Evolutionary conservation across 2,888 invertebrate genomes (phyloP).

Genomic region (Spisula subtruncata): DNA sequence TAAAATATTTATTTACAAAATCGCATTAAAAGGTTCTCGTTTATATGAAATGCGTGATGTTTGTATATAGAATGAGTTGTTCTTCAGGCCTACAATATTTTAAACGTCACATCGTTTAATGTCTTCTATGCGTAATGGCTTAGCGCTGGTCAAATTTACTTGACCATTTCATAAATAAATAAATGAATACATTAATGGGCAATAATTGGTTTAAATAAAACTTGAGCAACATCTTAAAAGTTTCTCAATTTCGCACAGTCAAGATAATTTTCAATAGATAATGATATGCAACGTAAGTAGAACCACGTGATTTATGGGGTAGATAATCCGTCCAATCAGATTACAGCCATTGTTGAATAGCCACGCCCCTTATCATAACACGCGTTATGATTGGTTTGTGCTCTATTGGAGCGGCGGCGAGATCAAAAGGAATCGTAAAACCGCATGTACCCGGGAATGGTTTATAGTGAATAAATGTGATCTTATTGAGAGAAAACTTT

Average conservation of each 20-base stretch:
- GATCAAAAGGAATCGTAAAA: slow-evolving; percentile 77
- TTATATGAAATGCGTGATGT: too few species aligned
- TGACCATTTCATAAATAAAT: too few species aligned
- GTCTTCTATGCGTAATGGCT: too few species aligned
- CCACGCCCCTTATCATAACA: slow-evolving; percentile 66
- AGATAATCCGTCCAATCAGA: slow-evolving; percentile 70
- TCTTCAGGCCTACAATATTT: too few species aligned
- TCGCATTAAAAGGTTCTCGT: too few species aligned
- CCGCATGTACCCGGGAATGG: slow-evolving; percentile 78
- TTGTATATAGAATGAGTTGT: too few species aligned
- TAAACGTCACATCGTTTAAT: too few species aligned
- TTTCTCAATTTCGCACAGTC: neutral
- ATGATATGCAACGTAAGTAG: neutral
- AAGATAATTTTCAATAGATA: neutral
- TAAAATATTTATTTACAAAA: too few species aligned
- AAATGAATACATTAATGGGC: too few species aligned
- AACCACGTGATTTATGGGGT: slow-evolving; percentile 35
- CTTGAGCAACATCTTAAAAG: too few species aligned
- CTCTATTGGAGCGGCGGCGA: slow-evolving; percentile 66
- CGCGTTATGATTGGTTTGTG: slow-evolving; percentile 70
- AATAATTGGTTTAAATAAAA: too few species aligned
- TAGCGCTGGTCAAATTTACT: too few species aligned
- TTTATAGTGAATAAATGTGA: slow-evolving; percentile 83
- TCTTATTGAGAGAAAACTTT: slow-evolving; percentile 81
- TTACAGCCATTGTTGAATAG: neutral